Evolutionary conservation across 1,140 invertebrate genomes (phyloP), one percentile per base, ranked within the genome.

Genomic region (Agrypnia vestita): DNA sequence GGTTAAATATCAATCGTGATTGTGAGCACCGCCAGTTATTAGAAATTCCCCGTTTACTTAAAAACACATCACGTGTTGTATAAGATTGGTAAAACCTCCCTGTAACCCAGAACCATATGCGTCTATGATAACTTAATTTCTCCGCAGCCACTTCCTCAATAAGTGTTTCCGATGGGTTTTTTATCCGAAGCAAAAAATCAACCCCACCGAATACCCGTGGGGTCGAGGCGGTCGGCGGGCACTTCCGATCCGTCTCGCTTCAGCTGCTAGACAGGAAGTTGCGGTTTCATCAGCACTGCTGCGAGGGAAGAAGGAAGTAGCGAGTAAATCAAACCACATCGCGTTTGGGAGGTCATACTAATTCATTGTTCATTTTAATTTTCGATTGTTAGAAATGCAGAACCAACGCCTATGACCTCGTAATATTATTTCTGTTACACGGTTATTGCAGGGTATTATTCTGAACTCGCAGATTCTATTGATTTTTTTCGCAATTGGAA

Each of bases 151-250:
- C 71, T 74, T 59, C 71, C 51, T 35, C 71, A 43, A 74, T 43
- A 56, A 43, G 35, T 35, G 53, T 55, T 56, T 74, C 71, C 71
- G 49, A 74, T 74, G 71, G 13, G 71, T 56, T 74, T 73, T 74
- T 74, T 15, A 74, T 56, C 53, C 71, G 71, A 8, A 19, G n/a
- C 19, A 56, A 73, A 74, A 74, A 53, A 15, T 35, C 15, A 47
- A 71, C 71, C 71, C 71, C 71, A 56, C 43, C n/a, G 8, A 35
- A 15, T 19, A 19, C 10, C 10, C 10, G 13, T 74, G 51, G 47
- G 17, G 69, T 72, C 43, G 53, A 51, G 25, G 25, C 43, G 9
- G 47, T 71, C 15, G 67, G 46, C 35, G 13, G n/a, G 67, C 15
- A 67, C 67, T 71, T 74, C 71, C 71, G 71, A 74, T 74, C 13